A percentile compares a stretch with the other conserved stretches of the same genome.
Conservation (phyloP, 2,113 vertebrate genomes). For the Paradisaea rubra region DNA sequence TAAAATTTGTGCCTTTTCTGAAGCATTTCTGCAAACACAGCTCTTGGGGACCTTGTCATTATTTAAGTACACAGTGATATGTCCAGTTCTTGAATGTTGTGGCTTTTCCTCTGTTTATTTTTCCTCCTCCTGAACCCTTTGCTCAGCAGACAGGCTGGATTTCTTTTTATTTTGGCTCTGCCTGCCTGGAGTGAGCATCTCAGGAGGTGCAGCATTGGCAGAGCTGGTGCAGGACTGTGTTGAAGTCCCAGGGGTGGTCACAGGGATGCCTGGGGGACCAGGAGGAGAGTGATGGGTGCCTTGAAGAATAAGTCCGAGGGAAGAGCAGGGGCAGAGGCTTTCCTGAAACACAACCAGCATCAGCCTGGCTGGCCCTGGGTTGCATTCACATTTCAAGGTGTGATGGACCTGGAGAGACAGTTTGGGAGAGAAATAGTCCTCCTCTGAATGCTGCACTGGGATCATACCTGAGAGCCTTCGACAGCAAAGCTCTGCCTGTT, state of each 20-base stretch:
- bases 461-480: rapidly evolving
- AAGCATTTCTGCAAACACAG: neutral
- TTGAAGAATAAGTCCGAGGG: neutral
- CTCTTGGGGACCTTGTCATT: neutral
- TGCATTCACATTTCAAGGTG: neutral
- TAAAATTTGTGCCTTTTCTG: neutral
- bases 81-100: neutral
- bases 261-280: rapidly evolving
- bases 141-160: neutral
- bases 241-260: neutral
- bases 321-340: neutral
- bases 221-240: neutral
- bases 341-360: neutral
- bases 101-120: conserved; percentile 32
- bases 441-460: rapidly evolving
- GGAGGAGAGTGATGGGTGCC: rapidly evolving
- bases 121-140: neutral
- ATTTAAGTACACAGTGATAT: neutral
- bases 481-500: neutral
- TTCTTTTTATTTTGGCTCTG: neutral
- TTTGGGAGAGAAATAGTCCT: rapidly evolving
- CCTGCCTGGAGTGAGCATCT: neutral
- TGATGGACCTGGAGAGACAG: neutral
- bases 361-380: neutral
- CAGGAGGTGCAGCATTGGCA: neutral